Evolutionary conservation across 2,113 vertebrate species (phyloP), one percentile per base, ranked within the genome.

Genomic region (Chionodraco myersi): DNA sequence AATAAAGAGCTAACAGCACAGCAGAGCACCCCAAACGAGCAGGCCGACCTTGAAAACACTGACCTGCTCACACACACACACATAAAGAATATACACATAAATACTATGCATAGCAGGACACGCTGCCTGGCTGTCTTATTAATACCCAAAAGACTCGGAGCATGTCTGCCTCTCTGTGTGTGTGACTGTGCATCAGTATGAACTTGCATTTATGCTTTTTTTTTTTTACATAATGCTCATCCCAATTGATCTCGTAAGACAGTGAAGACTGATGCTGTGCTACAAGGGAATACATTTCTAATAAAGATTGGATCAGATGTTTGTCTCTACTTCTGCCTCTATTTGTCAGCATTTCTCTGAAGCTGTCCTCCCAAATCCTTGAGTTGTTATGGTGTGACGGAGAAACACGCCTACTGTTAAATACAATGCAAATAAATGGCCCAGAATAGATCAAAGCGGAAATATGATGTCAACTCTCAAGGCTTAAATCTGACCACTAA

Each of bases 201-300:
- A 13, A 18, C 18, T 74, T 63, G 56, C 45, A 51, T 75, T 79
- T 77, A 51, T 73, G 36, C 30, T 30, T 53, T 49, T 66, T 53
- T 49, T 66, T 30, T 0, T 77, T 61, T 10, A 41, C 75, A 78
- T 73, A 75, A 61, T 61, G 67, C 64, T 85, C 82, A 77, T 75
- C 60, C 57, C 41, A 78, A 68, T 80, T 81, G 80, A 84, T 92
- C 76, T 89, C 74, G 75, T 71, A 85, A 87, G 79, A 49, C 77
- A 75, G 54, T 62, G 26, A n/a, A 64, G 59, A 79, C 72, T 67
- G 80, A 79, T 76, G 66, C 53, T 71, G 51, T 52, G 53, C 45
- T 86, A 47, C 83, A 85, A 91, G 81, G 56, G 51, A 84, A 83
- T 82, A 70, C 48, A 86, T 89, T 87, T 75, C 81, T 87, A 82